Percentiles rank a stretch among this genome's conserved stretches.
Conservation (phyloP, 2,888 invertebrate genomes). For the Tachystola acroxantha region DNA sequence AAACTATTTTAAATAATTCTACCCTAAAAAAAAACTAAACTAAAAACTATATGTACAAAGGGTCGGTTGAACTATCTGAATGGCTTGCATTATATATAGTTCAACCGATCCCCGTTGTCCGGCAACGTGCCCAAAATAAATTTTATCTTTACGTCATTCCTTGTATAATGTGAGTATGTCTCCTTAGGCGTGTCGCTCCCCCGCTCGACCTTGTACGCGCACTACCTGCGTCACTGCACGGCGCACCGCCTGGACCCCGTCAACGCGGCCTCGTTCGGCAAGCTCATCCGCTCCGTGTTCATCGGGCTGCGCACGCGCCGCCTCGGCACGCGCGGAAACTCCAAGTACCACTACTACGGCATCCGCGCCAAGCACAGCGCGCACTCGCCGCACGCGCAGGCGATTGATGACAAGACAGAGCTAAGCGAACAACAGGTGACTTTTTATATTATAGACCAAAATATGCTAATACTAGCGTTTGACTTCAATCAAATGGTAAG, state of each 20-base stretch:
- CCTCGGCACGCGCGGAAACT: conserved; percentile 97
- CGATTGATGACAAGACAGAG: conserved; percentile 33
- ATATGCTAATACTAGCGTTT: too few relatives aligned
- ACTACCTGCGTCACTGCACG: conserved; percentile 96
- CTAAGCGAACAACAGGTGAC: conserved; percentile 32
- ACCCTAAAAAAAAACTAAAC: too few relatives aligned
- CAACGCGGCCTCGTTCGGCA: conserved; percentile 99
- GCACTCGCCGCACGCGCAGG: conserved; percentile 18
- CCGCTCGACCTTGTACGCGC: conserved; percentile 96
- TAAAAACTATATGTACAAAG: too few relatives aligned
- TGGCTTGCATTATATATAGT: too few relatives aligned
- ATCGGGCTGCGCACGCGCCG: conserved; percentile 96
- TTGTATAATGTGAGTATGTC: too few relatives aligned
- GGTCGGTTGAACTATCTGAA: too few relatives aligned
- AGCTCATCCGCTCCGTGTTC: conserved; percentile 98
- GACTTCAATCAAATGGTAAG: too few relatives aligned
- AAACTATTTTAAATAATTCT: too few relatives aligned
- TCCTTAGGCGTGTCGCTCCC: conserved; percentile 88
- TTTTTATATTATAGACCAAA: too few relatives aligned
- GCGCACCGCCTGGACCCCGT: conserved; percentile 97
- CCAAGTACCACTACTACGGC: conserved; percentile 99
- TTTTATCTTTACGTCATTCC: too few relatives aligned
- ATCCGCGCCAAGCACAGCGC: conserved; percentile 63
- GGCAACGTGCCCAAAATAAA: too few relatives aligned
- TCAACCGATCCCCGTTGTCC: too few relatives aligned